A percentile compares a stretch with the other conserved stretches of the same genome.
Conservation (phyloP, 2,888 invertebrate genomes). For the Pollenia griseotomentosa region DNA sequence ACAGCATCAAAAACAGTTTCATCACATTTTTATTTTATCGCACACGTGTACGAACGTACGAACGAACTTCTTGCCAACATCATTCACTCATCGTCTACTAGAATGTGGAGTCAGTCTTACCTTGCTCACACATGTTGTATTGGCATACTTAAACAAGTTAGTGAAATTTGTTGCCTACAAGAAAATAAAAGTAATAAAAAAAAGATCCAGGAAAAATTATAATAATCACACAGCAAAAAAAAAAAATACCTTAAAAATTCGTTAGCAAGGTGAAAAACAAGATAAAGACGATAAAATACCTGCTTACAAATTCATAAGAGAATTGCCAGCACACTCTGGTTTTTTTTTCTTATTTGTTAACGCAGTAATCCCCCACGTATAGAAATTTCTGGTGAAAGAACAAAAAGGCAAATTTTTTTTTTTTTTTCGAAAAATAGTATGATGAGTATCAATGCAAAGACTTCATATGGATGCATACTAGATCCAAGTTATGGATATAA, state of each 20-base stretch:
- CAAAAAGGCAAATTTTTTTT: not conserved
- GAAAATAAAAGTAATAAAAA: constrained; percentile 7
- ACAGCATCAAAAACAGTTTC: not conserved
- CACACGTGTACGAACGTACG: not conserved
- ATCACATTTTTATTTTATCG: not conserved
- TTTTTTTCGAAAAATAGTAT: no score
- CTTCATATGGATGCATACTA: no score
- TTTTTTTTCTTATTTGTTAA: not conserved
- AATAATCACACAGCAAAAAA: not conserved
- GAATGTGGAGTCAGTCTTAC: not conserved
- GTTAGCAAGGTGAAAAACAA: constrained; percentile 17
- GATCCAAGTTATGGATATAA: no score
- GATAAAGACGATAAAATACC: not conserved
- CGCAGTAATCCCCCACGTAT: constrained; percentile 54
- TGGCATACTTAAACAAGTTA: constrained; percentile 42
- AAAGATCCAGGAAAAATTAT: not conserved
- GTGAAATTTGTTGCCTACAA: constrained; percentile 18
- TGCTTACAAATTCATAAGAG: constrained; percentile 22
- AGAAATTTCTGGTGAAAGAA: constrained; percentile 26
- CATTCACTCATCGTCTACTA: not conserved
- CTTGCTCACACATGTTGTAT: constrained; percentile 38
- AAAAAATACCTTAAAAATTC: not conserved
- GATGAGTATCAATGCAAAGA: no score
- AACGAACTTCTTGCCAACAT: not conserved
- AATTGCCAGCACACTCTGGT: not conserved